Percentiles rank a stretch among this genome's conserved stretches.
These are phyloP conservation scores for Sceloporus undulatus DNA, from an alignment of 2,113 vertebrate genomes.

Conservation along the genomic window DNA sequence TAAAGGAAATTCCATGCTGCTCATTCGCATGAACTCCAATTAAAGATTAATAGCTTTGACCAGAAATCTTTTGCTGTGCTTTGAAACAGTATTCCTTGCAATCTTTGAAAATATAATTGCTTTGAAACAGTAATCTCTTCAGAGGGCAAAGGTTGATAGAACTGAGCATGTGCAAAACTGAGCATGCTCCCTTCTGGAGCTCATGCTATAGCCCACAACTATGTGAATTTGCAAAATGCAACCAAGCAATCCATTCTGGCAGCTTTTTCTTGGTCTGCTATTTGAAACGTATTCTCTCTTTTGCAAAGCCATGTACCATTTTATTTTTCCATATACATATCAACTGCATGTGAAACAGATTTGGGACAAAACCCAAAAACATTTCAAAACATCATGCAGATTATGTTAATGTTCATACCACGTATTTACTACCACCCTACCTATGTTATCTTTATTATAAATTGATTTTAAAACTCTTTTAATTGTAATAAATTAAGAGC, in stretches of 20 bases:
- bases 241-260: constrained; percentile 16
- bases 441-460: no score
- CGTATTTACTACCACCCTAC: neutral
- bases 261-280: neutral
- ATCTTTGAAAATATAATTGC: constrained; percentile 41
- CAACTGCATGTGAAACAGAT: neutral
- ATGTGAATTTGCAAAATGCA: constrained; percentile 41
- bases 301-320: neutral
- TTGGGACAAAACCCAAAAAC: neutral
- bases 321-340: fast-evolving
- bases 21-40: constrained; percentile 54
- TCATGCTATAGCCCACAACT: constrained; percentile 18
- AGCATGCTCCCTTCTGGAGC: neutral
- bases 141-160: constrained; percentile 29
- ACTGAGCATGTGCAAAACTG: neutral
- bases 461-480: no score
- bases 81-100: constrained; percentile 47
- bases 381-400: neutral
- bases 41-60: constrained; percentile 43
- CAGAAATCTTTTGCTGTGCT: constrained; percentile 40
- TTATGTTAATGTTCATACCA: neutral
- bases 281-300: neutral
- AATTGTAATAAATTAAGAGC: no score
- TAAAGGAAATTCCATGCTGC: constrained; percentile 24
- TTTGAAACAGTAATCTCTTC: constrained; percentile 56